These are phyloP conservation scores for Camelus bactrianus DNA, from an alignment of 2,113 vertebrate species.

Conservation along the genomic window DNA sequence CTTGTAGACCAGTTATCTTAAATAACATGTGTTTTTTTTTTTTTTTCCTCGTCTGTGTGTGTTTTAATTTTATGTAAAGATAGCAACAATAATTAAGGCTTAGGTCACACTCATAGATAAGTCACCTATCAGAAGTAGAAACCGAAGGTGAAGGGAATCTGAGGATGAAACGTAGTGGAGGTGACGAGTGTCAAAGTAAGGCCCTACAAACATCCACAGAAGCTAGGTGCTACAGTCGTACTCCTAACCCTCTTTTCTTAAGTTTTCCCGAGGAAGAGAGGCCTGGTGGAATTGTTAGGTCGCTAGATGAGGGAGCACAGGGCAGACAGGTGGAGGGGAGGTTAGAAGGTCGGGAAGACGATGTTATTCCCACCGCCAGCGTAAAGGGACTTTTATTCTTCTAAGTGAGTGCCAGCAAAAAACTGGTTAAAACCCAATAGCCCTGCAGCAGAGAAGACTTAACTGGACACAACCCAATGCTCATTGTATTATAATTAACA, in stretches of 20 bases:
- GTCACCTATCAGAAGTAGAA: neutral
- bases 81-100: neutral
- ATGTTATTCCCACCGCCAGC: no score
- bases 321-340: no score
- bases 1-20: neutral
- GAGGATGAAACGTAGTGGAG: rapidly evolving
- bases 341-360: no score
- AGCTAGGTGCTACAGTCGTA: neutral
- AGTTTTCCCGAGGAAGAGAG: neutral
- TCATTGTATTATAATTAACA: no score
- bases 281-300: no score
- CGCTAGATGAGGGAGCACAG: no score
- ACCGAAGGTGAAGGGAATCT: neutral
- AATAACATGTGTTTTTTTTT: neutral
- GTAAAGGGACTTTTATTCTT: no score
- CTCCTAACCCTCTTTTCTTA: neutral
- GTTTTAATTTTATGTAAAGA: neutral
- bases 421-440: no score
- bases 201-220: neutral
- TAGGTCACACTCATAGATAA: neutral
- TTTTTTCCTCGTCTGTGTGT: neutral
- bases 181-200: neutral
- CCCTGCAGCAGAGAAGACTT: no score
- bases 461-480: no score
- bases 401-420: no score